Evolutionary conservation across 2,113 vertebrate species (phyloP).

Genomic region (Alosa alosa): DNA sequence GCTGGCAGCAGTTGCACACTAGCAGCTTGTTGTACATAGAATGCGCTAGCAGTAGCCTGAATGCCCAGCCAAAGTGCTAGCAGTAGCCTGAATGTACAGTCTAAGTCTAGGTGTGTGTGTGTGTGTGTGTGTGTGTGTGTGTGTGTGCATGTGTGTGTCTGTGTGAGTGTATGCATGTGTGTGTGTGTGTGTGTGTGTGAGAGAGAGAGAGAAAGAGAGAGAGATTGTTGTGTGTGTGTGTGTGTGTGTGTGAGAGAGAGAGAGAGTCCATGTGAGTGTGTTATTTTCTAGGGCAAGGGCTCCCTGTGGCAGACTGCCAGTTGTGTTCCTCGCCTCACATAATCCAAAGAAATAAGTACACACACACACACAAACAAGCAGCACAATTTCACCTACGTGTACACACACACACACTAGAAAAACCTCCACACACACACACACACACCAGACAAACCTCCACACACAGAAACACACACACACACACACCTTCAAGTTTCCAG

Average conservation of each 20-base stretch:
- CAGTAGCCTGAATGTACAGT: not conserved
- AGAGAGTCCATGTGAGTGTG: not conserved
- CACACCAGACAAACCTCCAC: not conserved
- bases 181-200: not conserved
- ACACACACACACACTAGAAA: constrained; percentile 11
- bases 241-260: not conserved
- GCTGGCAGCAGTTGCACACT: too few species aligned
- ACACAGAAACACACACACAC: constrained; percentile 1
- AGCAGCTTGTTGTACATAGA: too few species aligned
- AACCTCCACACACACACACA: not conserved
- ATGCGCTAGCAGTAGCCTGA: not conserved
- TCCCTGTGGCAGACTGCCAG: constrained; percentile 70
- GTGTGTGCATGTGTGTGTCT: not conserved
- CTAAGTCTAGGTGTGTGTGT: not conserved
- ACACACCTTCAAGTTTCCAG: constrained; percentile 5
- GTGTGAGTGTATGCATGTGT: not conserved
- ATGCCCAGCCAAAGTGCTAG: too few species aligned
- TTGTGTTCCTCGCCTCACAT: constrained; percentile 67
- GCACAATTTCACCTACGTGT: not conserved
- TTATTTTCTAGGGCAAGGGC: constrained; percentile 78
- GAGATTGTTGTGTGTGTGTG: constrained; percentile 30
- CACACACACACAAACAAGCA: constrained; percentile 20
- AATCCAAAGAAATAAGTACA: constrained; percentile 70
- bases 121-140: not conserved
- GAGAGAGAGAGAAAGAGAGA: too few species aligned